These are phyloP conservation scores for Gobionotothen gibberifrons DNA, from an alignment of 2,797 vertebrate genomes.

Conservation along the genomic window DNA sequence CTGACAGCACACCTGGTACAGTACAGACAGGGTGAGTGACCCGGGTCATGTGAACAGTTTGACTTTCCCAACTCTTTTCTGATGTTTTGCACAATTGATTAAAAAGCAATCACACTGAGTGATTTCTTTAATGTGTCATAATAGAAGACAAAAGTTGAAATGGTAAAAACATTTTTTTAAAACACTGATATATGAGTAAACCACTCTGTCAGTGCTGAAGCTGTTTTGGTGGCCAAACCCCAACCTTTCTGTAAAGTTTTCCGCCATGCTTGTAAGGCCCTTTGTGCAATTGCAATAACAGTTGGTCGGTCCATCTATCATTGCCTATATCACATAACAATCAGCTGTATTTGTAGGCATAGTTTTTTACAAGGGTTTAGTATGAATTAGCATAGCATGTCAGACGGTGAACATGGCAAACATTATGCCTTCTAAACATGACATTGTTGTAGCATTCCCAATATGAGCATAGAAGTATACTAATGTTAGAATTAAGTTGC, in stretches of 20 bases:
- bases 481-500: neutral
- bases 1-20: constrained; percentile 82
- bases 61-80: constrained; percentile 44
- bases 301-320: neutral
- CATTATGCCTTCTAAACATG: too few species aligned
- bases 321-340: too few species aligned
- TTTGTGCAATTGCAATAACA: neutral
- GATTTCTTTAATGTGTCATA: constrained; percentile 12
- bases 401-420: neutral
- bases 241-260: neutral
- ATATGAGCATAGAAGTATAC: neutral
- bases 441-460: neutral
- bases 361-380: too few species aligned
- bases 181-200: neutral
- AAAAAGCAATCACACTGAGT: constrained; percentile 3
- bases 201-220: neutral
- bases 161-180: neutral
- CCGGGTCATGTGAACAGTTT: constrained; percentile 54
- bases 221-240: constrained; percentile 1
- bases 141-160: constrained; percentile 41
- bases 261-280: neutral
- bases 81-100: constrained; percentile 25
- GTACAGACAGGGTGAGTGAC: constrained; percentile 67
- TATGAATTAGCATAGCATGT: neutral
- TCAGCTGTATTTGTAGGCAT: neutral